Evolutionary conservation across 1,140 invertebrate species (phyloP).

Genomic region (Lepeophtheirus salmonis): DNA sequence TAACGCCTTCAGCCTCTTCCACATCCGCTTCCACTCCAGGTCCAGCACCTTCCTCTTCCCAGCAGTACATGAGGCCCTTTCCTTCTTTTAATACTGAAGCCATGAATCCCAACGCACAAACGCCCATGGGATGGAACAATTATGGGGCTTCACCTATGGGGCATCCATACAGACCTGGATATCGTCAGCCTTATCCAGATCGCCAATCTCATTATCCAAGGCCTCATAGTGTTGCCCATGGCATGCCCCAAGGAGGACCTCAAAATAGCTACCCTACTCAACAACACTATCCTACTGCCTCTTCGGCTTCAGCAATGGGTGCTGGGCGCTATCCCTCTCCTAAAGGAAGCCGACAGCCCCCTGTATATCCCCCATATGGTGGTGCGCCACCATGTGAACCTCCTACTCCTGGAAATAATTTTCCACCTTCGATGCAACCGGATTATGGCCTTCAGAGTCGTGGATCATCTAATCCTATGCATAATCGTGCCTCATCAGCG

Average conservation of each 20-base stretch:
- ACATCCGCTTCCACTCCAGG: too few relatives aligned
- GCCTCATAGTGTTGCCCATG: too few relatives aligned
- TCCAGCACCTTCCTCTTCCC: too few relatives aligned
- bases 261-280: background rate
- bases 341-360: background rate
- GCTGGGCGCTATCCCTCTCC: background rate
- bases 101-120: too few relatives aligned
- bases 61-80: background rate
- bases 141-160: background rate
- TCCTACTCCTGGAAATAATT: background rate
- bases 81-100: background rate
- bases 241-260: background rate
- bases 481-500: too few relatives aligned
- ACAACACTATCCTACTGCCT: background rate
- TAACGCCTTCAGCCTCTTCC: too few relatives aligned
- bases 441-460: background rate
- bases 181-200: background rate
- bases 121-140: too few relatives aligned
- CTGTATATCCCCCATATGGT: background rate
- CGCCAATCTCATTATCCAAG: background rate
- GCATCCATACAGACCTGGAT: background rate
- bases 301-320: background rate
- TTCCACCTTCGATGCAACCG: background rate
- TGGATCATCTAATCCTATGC: too few relatives aligned
- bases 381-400: background rate